Percentiles rank a stretch among this genome's conserved stretches.
Conservation (phyloP, 2,113 vertebrate species). For the Megaleporinus macrocephalus region DNA sequence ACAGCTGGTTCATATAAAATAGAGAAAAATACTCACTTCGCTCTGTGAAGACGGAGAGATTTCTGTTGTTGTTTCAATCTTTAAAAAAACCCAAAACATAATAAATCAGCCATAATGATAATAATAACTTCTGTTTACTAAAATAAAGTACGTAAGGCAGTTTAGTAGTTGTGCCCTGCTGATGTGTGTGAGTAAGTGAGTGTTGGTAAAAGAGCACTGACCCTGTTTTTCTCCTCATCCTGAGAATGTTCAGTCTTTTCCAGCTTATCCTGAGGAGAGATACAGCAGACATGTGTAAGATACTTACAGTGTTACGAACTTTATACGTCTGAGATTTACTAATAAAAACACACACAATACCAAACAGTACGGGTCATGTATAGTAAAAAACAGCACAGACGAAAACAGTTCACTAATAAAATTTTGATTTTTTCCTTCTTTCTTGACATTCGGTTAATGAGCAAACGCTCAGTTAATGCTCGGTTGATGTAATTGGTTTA, state of each 20-base stretch:
- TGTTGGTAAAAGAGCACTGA: slow-evolving; percentile 23
- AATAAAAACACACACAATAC: too few species aligned
- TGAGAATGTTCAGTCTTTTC: slow-evolving; percentile 25
- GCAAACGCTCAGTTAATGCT: too few species aligned
- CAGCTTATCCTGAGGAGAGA: slow-evolving; percentile 61
- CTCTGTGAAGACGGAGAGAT: slow-evolving; percentile 22
- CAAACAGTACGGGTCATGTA: too few species aligned
- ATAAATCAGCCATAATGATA: not conserved
- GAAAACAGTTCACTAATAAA: too few species aligned
- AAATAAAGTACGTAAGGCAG: not conserved
- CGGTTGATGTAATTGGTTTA: too few species aligned
- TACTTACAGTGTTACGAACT: too few species aligned
- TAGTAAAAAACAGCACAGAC: too few species aligned
- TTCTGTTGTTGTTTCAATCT: slow-evolving; percentile 44
- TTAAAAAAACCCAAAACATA: not conserved
- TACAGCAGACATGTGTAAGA: not conserved
- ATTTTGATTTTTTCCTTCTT: too few species aligned
- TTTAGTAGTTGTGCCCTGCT: not conserved
- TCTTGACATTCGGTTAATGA: too few species aligned
- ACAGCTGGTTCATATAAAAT: too few species aligned
- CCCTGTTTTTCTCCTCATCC: slow-evolving; percentile 56
- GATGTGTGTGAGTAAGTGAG: not conserved
- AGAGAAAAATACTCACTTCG: not conserved
- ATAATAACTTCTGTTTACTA: not conserved
- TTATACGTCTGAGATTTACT: too few species aligned